phyloP scores from a whole-genome alignment of 1,140 invertebrate genomes.

The Meloidogyne exigua region DNA sequence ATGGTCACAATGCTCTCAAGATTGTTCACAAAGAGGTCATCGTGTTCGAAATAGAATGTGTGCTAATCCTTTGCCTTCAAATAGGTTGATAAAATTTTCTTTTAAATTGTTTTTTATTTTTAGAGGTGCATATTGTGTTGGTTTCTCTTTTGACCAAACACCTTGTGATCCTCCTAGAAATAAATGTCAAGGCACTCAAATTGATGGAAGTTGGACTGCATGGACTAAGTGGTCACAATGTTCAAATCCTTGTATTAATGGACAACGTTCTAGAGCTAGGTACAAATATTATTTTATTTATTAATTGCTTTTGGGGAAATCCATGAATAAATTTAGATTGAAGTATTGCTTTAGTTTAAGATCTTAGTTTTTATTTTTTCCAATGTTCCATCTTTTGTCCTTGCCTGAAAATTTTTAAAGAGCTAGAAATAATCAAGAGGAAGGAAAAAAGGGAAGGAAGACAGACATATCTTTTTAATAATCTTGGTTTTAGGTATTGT shows the following conservation, averaged over 20 bases:
- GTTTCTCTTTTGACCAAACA: conserved; percentile 70
- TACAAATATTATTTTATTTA: no score
- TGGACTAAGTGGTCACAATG: conserved; percentile 68
- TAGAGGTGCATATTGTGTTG: conserved; percentile 69
- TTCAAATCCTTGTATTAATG: conserved; percentile 64
- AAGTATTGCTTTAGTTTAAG: no score
- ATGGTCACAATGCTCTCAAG: conserved; percentile 74
- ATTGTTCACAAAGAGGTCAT: conserved; percentile 75
- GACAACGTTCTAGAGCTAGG: conserved; percentile 62
- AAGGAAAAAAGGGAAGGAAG: no score
- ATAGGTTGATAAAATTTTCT: conserved; percentile 33
- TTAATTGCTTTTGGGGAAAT: no score
- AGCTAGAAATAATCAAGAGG: no score
- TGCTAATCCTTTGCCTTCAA: conserved; percentile 61
- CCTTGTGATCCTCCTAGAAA: conserved; percentile 74
- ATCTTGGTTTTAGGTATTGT: conserved; percentile 67
- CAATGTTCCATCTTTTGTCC: no score
- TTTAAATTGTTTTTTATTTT: background rate
- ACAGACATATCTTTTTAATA: background rate
- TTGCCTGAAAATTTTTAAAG: no score
- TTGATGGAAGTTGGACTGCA: conserved; percentile 65
- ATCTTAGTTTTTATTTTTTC: no score
- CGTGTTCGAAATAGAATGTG: conserved; percentile 73
- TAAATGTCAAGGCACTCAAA: conserved; percentile 42
- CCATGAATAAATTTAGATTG: no score